phyloP scores from a whole-genome alignment of 2,113 vertebrate genomes.

The Macroglossus sobrinus region DNA sequence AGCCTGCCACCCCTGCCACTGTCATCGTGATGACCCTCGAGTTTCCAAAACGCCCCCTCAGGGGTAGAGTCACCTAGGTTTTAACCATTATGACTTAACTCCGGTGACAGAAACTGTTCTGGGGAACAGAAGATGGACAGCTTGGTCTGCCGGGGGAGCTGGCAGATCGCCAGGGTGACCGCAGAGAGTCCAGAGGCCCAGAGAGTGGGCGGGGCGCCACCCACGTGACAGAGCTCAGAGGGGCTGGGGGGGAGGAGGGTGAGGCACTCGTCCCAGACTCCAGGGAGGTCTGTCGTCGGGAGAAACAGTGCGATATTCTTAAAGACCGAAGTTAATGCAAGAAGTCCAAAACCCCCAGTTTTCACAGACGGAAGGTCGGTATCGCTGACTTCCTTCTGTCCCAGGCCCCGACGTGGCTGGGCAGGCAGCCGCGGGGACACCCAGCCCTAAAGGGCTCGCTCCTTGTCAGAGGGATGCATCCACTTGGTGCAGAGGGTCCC shows the following conservation, averaged over 20 bases:
- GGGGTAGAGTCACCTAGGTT: not conserved
- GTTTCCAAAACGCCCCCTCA: not conserved
- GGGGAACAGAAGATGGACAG: not conserved
- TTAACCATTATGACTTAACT: too few relatives aligned
- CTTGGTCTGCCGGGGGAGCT: not conserved
- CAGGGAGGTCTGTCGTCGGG: accelerated
- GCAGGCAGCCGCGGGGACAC: too few relatives aligned
- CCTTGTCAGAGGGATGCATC: not conserved
- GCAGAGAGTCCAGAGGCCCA: not conserved
- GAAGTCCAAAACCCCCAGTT: accelerated
- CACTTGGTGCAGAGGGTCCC: not conserved
- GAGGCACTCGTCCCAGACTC: not conserved
- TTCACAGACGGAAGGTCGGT: not conserved
- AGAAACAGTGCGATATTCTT: not conserved
- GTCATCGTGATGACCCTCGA: not conserved
- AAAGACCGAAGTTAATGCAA: not conserved
- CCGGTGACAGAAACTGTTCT: accelerated
- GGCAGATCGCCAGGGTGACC: not conserved
- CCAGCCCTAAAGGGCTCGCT: not conserved
- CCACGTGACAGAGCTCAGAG: accelerated
- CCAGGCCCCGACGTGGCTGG: accelerated
- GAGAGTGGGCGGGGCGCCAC: too few relatives aligned
- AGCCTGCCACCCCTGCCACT: accelerated
- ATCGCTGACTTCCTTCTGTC: accelerated
- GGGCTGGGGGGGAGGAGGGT: accelerated